Evolutionary conservation across 2,113 vertebrate species (phyloP).

Genomic region (Eupsittula cactorum): DNA sequence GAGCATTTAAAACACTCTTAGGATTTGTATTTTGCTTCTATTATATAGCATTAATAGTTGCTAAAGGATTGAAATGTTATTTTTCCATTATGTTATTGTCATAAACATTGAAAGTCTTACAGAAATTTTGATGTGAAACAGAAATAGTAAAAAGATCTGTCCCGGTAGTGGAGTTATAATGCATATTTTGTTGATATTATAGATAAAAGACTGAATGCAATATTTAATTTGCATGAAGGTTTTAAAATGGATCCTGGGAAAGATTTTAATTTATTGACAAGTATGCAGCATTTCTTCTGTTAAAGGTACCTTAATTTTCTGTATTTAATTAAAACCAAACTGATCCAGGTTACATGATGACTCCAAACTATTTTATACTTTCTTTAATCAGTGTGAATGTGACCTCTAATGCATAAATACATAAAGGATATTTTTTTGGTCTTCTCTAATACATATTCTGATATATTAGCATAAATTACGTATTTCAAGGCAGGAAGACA

Average conservation of each 20-base stretch:
- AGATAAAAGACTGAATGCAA: not conserved
- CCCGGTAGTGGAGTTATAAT: not conserved
- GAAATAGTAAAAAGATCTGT: not conserved
- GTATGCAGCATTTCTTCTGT: not conserved
- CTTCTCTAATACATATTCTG: not conserved
- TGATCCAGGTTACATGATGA: not conserved
- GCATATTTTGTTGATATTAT: not conserved
- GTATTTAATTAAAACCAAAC: not conserved
- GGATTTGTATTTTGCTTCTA: not conserved
- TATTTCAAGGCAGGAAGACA: conserved; percentile 37
- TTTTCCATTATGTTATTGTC: not conserved
- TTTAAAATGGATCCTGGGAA: not conserved
- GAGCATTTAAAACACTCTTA: not conserved
- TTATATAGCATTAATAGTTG: not conserved
- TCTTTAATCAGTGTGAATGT: not conserved
- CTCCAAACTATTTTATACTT: not conserved
- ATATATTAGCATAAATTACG: conserved; percentile 37
- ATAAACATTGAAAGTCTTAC: not conserved
- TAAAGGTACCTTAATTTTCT: not conserved
- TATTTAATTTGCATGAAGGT: not conserved
- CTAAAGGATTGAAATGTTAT: not conserved
- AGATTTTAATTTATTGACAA: not conserved
- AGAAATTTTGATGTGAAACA: not conserved
- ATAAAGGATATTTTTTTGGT: not conserved
- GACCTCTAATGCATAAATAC: not conserved